These are phyloP conservation scores for Scaptomyza reducta DNA, from an alignment of 2,888 invertebrate species.

Conservation along the genomic window DNA sequence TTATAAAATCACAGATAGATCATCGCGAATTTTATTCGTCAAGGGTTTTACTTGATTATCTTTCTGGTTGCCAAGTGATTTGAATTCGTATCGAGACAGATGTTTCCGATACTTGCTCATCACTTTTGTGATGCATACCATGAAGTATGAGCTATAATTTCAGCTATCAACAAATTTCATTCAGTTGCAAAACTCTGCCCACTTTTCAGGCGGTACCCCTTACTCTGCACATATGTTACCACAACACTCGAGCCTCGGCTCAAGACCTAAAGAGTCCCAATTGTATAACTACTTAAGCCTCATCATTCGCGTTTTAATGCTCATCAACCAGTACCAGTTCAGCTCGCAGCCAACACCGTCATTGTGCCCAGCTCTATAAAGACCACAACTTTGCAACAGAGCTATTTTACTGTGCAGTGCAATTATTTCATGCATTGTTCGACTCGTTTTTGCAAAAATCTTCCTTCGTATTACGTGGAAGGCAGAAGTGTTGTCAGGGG, in stretches of 20 bases:
- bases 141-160: constrained; percentile 26
- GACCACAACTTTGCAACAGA: constrained; percentile 44
- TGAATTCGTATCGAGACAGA: constrained; percentile 38
- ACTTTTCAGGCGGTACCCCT: constrained; percentile 24
- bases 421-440: constrained; percentile 76
- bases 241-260: constrained; percentile 56
- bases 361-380: constrained; percentile 54
- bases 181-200: constrained; percentile 19
- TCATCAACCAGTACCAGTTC: constrained; percentile 57
- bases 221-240: constrained; percentile 61
- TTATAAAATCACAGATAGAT: too few species aligned
- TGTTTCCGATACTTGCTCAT: constrained; percentile 24
- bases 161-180: constrained; percentile 31
- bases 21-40: too few species aligned
- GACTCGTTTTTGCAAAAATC: constrained; percentile 59
- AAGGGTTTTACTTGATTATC: background rate
- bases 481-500: constrained; percentile 77
- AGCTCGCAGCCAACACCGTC: constrained; percentile 22
- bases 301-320: constrained; percentile 74
- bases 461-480: constrained; percentile 61
- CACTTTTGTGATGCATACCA: constrained; percentile 14
- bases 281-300: constrained; percentile 75
- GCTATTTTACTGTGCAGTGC: constrained; percentile 48
- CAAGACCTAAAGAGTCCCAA: constrained; percentile 56
- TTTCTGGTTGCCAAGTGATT: constrained; percentile 40